A percentile compares a stretch with the other conserved stretches of the same genome.
Conservation (phyloP, 2,797 vertebrate species). For the Helarctos malayanus region DNA sequence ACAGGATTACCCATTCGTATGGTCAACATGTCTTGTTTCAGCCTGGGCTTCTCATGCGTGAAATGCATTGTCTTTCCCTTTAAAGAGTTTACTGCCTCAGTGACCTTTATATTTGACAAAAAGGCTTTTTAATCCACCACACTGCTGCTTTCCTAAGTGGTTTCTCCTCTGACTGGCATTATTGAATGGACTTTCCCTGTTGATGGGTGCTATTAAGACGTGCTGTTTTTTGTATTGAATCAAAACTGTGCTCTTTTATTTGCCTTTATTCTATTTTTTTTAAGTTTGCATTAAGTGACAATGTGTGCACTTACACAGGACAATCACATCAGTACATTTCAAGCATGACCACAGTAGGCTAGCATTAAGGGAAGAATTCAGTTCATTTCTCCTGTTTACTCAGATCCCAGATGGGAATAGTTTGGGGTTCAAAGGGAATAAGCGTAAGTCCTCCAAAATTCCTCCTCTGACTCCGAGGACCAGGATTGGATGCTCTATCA, state of each 20-base stretch:
- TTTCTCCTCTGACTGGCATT: constrained; percentile 88
- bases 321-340: not conserved
- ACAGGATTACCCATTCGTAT: constrained; percentile 58
- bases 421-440: not conserved
- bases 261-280: constrained; percentile 72
- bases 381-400: not conserved
- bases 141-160: constrained; percentile 84
- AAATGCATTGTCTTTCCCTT: constrained; percentile 85
- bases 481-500: not conserved
- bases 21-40: constrained; percentile 39
- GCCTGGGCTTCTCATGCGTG: constrained; percentile 59
- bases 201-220: constrained; percentile 87
- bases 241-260: constrained; percentile 73
- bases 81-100: constrained; percentile 87
- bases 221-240: constrained; percentile 77
- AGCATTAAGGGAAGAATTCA: not conserved
- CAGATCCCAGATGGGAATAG: not conserved
- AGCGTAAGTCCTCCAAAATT: not conserved
- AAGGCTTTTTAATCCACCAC: constrained; percentile 87
- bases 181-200: constrained; percentile 86
- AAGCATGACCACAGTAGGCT: not conserved
- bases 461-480: not conserved
- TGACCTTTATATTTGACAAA: constrained; percentile 89
- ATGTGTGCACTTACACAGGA: not conserved
- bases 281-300: constrained; percentile 70